These are phyloP conservation scores for Gambusia yucatana DNA, from an alignment of 2,797 vertebrate genomes.

Conservation along the genomic window DNA sequence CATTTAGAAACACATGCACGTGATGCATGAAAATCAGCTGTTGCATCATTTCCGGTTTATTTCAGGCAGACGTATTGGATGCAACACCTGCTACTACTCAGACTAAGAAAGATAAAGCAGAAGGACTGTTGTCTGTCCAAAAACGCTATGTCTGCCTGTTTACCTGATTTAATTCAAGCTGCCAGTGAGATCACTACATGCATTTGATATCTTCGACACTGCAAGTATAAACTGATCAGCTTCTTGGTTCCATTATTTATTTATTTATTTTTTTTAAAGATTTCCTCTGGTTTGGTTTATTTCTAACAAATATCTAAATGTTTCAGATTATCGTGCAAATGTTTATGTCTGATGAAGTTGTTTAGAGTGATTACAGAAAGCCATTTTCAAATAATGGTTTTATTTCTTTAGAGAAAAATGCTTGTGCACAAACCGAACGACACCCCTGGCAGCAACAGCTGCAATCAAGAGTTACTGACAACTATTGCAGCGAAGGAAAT, in stretches of 20 bases:
- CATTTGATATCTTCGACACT: neutral
- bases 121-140: neutral
- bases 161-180: no score
- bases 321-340: neutral
- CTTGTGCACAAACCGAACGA: neutral
- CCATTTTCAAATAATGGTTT: neutral
- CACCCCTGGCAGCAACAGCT: neutral
- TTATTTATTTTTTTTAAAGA: neutral
- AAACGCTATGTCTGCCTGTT: neutral
- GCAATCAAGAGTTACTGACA: neutral
- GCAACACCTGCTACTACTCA: neutral
- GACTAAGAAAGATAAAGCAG: neutral
- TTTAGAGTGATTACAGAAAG: neutral
- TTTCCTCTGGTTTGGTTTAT: neutral
- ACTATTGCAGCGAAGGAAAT: neutral
- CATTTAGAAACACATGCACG: neutral
- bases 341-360: neutral
- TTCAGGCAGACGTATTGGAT: conserved; percentile 6
- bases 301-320: neutral
- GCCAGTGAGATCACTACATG: neutral
- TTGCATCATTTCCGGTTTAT: conserved; percentile 22
- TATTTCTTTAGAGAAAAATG: no score
- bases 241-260: neutral
- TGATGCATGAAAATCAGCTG: conserved; percentile 15
- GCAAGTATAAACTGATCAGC: neutral